A percentile compares a stretch with the other conserved stretches of the same genome.
phyloP scores from a whole-genome alignment of 2,888 invertebrate species.

The Parascotia fuliginaria region DNA sequence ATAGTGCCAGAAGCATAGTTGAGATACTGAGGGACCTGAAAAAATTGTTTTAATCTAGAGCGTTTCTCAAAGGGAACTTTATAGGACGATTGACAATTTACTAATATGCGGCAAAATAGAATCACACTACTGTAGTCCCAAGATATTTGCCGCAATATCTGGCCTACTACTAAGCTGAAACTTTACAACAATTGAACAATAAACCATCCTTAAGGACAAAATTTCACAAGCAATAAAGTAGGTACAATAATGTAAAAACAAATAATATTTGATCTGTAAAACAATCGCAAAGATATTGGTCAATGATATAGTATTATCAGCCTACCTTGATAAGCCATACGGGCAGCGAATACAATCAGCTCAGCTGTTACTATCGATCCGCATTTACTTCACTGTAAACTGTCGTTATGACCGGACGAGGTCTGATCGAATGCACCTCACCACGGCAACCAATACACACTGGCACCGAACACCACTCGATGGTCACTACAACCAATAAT shows the following conservation, averaged over 20 bases:
- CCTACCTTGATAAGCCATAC: slow-evolving; percentile 68
- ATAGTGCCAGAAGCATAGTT: too few species aligned
- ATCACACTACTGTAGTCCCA: too few species aligned
- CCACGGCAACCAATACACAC: slow-evolving; percentile 59
- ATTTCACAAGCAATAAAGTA: neutral
- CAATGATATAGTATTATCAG: slow-evolving; percentile 49
- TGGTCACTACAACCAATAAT: slow-evolving; percentile 69
- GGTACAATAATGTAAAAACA: neutral
- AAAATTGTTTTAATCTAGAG: too few species aligned
- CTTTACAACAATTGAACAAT: too few species aligned
- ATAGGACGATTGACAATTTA: too few species aligned
- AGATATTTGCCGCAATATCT: too few species aligned
- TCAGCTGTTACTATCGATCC: slow-evolving; percentile 79
- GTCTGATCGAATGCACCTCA: slow-evolving; percentile 62
- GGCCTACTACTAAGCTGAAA: too few species aligned
- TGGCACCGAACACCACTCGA: slow-evolving; percentile 58
- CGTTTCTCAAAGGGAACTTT: too few species aligned
- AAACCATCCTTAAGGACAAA: too few species aligned
- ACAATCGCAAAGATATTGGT: slow-evolving; percentile 45
- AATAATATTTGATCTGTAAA: slow-evolving; percentile 5
- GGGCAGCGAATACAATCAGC: slow-evolving; percentile 61
- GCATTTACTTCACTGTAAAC: slow-evolving; percentile 51
- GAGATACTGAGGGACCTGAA: too few species aligned
- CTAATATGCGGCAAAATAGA: too few species aligned
- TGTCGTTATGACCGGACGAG: slow-evolving; percentile 34